Percentiles rank a stretch among this genome's conserved stretches.
Evolutionary conservation across 1,140 invertebrate genomes (phyloP).

Genomic region (Trachymyrmex septentrionalis): DNA sequence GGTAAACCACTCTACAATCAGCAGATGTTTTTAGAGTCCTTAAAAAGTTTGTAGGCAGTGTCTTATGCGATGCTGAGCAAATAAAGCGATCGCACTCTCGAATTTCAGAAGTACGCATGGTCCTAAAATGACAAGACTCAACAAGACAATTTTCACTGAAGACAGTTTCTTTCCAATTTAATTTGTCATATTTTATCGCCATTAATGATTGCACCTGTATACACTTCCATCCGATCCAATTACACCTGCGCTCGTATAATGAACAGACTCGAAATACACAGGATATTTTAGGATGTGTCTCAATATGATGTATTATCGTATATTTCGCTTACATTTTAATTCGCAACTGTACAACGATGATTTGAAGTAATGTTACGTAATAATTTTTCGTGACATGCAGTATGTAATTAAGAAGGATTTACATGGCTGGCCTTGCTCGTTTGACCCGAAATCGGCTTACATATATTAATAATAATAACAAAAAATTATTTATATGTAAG

Average conservation of each 20-base stretch:
- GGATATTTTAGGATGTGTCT: neutral
- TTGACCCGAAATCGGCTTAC: neutral
- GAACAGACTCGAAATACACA: neutral
- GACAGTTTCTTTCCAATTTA: neutral
- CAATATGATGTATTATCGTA: neutral
- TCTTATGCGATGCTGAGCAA: neutral
- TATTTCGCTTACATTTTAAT: constrained; percentile 24
- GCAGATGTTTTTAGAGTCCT: neutral
- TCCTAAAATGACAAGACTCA: neutral
- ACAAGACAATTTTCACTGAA: neutral
- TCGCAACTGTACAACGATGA: neutral
- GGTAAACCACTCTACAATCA: neutral
- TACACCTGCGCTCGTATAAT: constrained; percentile 39
- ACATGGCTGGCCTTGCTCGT: neutral
- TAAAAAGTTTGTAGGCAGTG: neutral
- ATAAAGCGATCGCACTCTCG: neutral
- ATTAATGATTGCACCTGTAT: constrained; percentile 34
- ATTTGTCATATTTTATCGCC: constrained; percentile 11
- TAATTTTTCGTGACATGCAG: neutral
- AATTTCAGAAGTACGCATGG: neutral
- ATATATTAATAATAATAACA: neutral
- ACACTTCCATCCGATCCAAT: neutral
- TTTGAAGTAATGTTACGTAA: constrained; percentile 19
- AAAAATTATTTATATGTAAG: neutral
- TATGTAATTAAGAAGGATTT: constrained; percentile 1